These are phyloP conservation scores for Drosophila malerkotliana DNA, from an alignment of 1,140 invertebrate genomes.

Conservation along the genomic window DNA sequence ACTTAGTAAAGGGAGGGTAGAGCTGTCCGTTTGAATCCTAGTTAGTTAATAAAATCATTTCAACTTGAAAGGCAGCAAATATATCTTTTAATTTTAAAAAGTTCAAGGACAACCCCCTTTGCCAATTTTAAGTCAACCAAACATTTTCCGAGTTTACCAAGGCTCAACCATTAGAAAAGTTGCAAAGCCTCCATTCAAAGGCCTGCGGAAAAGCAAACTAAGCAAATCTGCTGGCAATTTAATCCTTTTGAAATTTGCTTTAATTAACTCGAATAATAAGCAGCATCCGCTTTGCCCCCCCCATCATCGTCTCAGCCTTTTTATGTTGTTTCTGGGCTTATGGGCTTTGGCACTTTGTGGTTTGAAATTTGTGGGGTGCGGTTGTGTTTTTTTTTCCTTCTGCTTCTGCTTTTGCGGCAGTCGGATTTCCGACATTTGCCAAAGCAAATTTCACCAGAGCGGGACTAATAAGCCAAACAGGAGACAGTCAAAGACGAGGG, in stretches of 20 bases:
- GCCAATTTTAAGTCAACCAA: slow-evolving; percentile 7
- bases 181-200: slow-evolving; percentile 10
- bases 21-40: not conserved
- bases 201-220: slow-evolving; percentile 42
- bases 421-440: slow-evolving; percentile 68
- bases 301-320: slow-evolving; percentile 28
- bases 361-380: slow-evolving; percentile 24
- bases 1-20: not conserved
- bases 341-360: slow-evolving; percentile 60
- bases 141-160: slow-evolving; percentile 2
- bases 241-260: slow-evolving; percentile 76
- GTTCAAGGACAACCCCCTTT: slow-evolving; percentile 1
- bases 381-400: slow-evolving; percentile 8
- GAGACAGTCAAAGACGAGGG: slow-evolving; percentile 11
- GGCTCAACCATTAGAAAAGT: slow-evolving; percentile 23
- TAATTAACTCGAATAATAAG: slow-evolving; percentile 77
- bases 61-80: too few relatives aligned
- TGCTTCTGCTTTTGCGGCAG: slow-evolving; percentile 27
- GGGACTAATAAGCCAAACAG: slow-evolving; percentile 60
- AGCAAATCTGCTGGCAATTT: slow-evolving; percentile 64
- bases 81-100: not conserved
- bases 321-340: slow-evolving; percentile 66
- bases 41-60: not conserved
- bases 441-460: slow-evolving; percentile 55
- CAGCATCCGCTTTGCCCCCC: slow-evolving; percentile 26